Evolutionary conservation across 1,140 invertebrate genomes (phyloP).

Genomic region (Cecropterus lyciades): DNA sequence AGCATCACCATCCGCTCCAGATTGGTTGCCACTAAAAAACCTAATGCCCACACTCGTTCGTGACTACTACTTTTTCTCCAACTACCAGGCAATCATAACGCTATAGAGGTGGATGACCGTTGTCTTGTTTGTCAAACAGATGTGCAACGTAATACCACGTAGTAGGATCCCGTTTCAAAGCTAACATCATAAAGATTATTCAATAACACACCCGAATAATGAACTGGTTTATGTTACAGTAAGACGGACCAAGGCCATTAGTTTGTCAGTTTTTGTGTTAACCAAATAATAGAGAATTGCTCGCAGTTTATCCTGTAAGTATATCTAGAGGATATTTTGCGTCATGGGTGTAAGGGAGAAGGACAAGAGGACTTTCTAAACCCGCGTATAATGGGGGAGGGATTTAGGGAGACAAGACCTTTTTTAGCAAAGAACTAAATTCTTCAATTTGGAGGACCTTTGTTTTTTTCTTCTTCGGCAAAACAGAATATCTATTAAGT

Average conservation of each 20-base stretch:
- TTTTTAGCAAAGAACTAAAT: too few species aligned
- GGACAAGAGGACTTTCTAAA: too few species aligned
- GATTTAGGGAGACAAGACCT: too few species aligned
- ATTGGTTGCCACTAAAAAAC: background rate
- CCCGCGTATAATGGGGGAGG: too few species aligned
- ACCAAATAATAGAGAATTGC: background rate
- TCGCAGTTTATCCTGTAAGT: too few species aligned
- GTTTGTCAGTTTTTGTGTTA: background rate
- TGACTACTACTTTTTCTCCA: slow-evolving; percentile 50
- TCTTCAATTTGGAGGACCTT: too few species aligned
- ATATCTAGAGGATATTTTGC: too few species aligned
- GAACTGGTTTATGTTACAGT: slow-evolving; percentile 34
- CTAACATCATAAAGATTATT: slow-evolving; percentile 13
- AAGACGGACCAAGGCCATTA: slow-evolving; percentile 23
- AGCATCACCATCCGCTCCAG: slow-evolving; percentile 1
- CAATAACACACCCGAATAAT: slow-evolving; percentile 29
- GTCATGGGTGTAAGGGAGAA: too few species aligned
- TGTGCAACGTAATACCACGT: slow-evolving; percentile 29
- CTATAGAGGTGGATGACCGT: slow-evolving; percentile 65
- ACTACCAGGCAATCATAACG: slow-evolving; percentile 63
- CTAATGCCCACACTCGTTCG: slow-evolving; percentile 15
- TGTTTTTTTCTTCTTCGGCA: too few species aligned
- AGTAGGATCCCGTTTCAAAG: slow-evolving; percentile 36
- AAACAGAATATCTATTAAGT: too few species aligned
- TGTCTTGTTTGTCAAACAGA: slow-evolving; percentile 33